Percentiles rank a stretch among this genome's conserved stretches.
These are phyloP conservation scores for Ischnus inquisitorius DNA, from an alignment of 2,888 invertebrate species.

Conservation along the genomic window DNA sequence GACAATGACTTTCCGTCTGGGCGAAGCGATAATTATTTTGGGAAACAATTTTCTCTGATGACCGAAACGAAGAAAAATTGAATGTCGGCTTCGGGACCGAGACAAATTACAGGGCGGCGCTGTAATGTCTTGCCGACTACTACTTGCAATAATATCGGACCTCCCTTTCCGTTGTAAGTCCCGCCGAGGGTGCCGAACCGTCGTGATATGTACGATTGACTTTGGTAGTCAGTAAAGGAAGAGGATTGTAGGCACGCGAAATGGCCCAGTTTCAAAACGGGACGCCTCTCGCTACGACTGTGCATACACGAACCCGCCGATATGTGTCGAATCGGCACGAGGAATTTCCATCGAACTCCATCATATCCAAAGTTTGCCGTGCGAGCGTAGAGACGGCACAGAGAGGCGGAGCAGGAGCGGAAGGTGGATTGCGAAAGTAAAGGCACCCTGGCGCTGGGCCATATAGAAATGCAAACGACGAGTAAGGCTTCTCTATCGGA, in stretches of 20 bases:
- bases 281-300: conserved; percentile 18
- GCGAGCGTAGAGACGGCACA: conserved; percentile 38
- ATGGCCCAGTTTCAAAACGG: conserved; percentile 57
- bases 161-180: neutral
- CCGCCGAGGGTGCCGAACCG: neutral
- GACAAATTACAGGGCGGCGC: conserved; percentile 55
- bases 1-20: conserved; percentile 2
- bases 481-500: conserved; percentile 27
- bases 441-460: conserved; percentile 72
- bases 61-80: conserved; percentile 19
- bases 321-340: conserved; percentile 66
- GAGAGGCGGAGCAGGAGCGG: conserved; percentile 5
- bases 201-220: neutral
- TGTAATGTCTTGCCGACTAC: neutral
- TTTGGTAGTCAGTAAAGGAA: neutral
- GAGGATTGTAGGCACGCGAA: conserved; percentile 21
- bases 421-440: conserved; percentile 23
- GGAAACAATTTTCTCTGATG: conserved; percentile 48
- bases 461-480: conserved; percentile 80
- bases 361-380: conserved; percentile 70
- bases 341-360: conserved; percentile 73
- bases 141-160: conserved; percentile 31
- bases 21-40: conserved; percentile 10
- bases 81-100: neutral
- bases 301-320: conserved; percentile 34